Conservation (phyloP, 2,888 invertebrate genomes). For the Rhaphigaster nebulosa region DNA sequence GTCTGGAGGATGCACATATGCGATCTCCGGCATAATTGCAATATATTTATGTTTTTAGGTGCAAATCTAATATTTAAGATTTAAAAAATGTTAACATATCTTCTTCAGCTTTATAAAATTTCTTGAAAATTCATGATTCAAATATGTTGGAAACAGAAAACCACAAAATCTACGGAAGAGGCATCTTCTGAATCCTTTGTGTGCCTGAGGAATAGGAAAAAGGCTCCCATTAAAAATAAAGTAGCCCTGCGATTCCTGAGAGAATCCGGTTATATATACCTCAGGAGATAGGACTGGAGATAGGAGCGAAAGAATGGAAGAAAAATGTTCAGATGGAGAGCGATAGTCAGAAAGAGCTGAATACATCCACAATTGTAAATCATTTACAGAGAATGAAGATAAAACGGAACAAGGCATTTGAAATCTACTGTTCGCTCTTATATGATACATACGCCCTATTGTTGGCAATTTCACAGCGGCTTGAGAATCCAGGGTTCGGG, state of each 20-base stretch:
- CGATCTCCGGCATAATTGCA: no score
- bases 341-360: conserved; percentile 11
- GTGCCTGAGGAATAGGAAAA: neutral
- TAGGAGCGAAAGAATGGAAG: conserved; percentile 7
- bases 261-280: conserved; percentile 42
- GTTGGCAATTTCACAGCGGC: neutral
- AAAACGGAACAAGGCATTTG: conserved; percentile 23
- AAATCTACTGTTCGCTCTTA: neutral
- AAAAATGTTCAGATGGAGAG: conserved; percentile 13
- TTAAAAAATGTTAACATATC: no score
- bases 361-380: conserved; percentile 12
- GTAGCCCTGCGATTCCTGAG: conserved; percentile 9
- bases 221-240: conserved; percentile 12
- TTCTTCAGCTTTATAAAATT: no score
- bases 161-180: neutral
- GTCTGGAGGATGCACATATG: no score
- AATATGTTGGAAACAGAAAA: neutral
- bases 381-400: conserved; percentile 41
- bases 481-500: neutral
- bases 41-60: no score
- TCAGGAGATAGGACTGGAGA: neutral
- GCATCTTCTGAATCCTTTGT: neutral
- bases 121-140: no score
- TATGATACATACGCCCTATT: neutral
- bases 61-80: no score